Percentiles rank a stretch among this genome's conserved stretches.
Conservation (phyloP, 2,797 vertebrate genomes). For the Gouania willdenowi region DNA sequence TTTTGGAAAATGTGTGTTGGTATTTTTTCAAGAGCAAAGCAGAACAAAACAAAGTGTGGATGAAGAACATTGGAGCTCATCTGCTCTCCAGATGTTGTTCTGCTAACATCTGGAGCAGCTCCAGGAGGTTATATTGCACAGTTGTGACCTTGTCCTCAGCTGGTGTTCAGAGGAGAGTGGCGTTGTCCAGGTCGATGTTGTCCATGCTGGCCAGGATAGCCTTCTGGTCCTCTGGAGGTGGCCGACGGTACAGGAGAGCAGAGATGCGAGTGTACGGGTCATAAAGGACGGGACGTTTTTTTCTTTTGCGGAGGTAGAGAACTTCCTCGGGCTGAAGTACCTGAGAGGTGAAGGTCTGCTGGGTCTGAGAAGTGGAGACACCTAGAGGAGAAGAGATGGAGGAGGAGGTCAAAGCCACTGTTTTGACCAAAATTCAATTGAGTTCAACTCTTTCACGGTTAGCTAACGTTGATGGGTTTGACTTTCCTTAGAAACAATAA, state of each 20-base stretch:
- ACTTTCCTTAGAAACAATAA: too few relatives aligned
- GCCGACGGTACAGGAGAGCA: constrained; percentile 91
- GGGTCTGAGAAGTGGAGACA: constrained; percentile 97
- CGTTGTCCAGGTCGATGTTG: constrained; percentile 87
- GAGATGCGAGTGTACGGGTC: constrained; percentile 96
- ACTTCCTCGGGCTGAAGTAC: constrained; percentile 96
- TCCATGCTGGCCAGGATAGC: constrained; percentile 97
- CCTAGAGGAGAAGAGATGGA: constrained; percentile 66
- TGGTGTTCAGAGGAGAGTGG: constrained; percentile 87
- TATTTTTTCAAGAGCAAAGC: too few relatives aligned
- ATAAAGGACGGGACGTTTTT: constrained; percentile 89
- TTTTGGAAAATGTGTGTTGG: too few relatives aligned
- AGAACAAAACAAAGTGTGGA: too few relatives aligned
- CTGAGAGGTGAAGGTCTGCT: constrained; percentile 96
- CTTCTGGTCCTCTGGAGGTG: constrained; percentile 90
- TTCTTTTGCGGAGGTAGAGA: constrained; percentile 99
- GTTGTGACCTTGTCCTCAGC: constrained; percentile 47
- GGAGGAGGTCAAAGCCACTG: constrained; percentile 3
- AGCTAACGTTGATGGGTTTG: too few relatives aligned
- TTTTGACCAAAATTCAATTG: too few relatives aligned
- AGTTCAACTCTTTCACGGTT: too few relatives aligned
- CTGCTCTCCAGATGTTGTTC: too few relatives aligned
- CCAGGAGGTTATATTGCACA: too few relatives aligned
- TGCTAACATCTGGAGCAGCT: too few relatives aligned
- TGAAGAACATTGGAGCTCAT: too few relatives aligned